Conservation (phyloP, 1,140 invertebrate genomes). For the Dreissena polymorpha region DNA sequence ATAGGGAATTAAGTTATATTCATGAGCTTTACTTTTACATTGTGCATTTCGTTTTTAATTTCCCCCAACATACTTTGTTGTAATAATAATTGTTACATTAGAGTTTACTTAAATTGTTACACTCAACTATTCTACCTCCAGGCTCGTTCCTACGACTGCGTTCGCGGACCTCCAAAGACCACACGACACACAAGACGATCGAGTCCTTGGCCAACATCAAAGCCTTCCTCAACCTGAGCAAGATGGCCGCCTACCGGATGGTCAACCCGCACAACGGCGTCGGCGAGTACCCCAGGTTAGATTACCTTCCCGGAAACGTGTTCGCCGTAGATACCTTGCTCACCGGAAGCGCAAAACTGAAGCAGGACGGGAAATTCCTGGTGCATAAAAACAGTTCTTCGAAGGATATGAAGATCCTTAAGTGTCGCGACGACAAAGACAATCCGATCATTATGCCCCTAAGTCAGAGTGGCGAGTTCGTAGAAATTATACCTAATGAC, state of each 20-base stretch:
- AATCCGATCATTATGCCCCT: constrained; percentile 45
- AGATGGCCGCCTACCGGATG: constrained; percentile 55
- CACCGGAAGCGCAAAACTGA: constrained; percentile 51
- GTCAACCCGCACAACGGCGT: constrained; percentile 37
- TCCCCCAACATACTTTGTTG: too few relatives aligned
- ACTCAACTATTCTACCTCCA: constrained; percentile 23
- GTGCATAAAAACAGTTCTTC: constrained; percentile 28
- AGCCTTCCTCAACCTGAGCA: constrained; percentile 58
- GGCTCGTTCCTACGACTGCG: constrained; percentile 55
- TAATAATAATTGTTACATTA: too few relatives aligned
- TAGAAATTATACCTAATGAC: constrained; percentile 57
- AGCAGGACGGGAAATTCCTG: constrained; percentile 41
- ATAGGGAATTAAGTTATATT: too few relatives aligned
- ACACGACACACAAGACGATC: constrained; percentile 46
- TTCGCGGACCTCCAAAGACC: constrained; percentile 58
- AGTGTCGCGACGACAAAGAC: constrained; percentile 59
- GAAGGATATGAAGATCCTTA: constrained; percentile 55
- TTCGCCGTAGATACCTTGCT: constrained; percentile 56
- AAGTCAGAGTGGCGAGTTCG: constrained; percentile 50
- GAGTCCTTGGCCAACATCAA: constrained; percentile 50
- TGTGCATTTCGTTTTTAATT: too few relatives aligned
- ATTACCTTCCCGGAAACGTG: constrained; percentile 60
- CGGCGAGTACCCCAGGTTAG: constrained; percentile 49
- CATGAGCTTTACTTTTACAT: too few relatives aligned
- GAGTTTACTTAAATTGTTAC: too few relatives aligned